phyloP scores from a whole-genome alignment of 2,113 vertebrate genomes.

The Corythaixoides concolor region DNA sequence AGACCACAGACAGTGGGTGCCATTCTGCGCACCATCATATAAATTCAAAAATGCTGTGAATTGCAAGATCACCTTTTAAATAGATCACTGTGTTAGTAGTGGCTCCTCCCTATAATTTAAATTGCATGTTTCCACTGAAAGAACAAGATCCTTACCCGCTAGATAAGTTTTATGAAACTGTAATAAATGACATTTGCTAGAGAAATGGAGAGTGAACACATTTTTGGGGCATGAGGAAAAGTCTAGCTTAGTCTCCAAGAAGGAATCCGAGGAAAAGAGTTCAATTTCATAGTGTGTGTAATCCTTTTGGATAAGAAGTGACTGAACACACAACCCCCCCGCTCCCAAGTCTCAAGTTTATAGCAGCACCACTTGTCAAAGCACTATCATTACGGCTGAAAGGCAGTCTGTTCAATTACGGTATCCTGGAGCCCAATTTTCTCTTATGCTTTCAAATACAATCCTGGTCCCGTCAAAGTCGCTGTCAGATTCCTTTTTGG shows the following conservation, averaged over 20 bases:
- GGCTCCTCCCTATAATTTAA: neutral
- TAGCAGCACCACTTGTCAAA: neutral
- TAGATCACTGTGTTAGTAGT: neutral
- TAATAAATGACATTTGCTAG: neutral
- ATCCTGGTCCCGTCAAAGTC: neutral
- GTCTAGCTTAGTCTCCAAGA: neutral
- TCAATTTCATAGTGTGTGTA: neutral
- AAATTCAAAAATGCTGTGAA: neutral
- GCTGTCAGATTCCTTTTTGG: neutral
- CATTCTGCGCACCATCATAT: accelerated
- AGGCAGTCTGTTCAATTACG: neutral
- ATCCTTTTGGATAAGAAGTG: neutral
- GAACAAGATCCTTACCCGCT: neutral
- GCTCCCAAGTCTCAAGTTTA: neutral
- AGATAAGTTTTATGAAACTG: neutral
- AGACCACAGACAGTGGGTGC: neutral
- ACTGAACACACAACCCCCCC: neutral
- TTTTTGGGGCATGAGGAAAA: neutral
- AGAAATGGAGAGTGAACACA: neutral
- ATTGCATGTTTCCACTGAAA: neutral
- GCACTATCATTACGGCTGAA: neutral
- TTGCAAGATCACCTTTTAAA: neutral
- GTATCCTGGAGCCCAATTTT: neutral
- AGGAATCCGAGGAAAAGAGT: neutral
- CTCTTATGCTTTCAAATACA: neutral